Evolutionary conservation across 2,113 vertebrate genomes (phyloP), one percentile per base, ranked within the genome.

Genomic region (Epinephelus fuscoguttatus): DNA sequence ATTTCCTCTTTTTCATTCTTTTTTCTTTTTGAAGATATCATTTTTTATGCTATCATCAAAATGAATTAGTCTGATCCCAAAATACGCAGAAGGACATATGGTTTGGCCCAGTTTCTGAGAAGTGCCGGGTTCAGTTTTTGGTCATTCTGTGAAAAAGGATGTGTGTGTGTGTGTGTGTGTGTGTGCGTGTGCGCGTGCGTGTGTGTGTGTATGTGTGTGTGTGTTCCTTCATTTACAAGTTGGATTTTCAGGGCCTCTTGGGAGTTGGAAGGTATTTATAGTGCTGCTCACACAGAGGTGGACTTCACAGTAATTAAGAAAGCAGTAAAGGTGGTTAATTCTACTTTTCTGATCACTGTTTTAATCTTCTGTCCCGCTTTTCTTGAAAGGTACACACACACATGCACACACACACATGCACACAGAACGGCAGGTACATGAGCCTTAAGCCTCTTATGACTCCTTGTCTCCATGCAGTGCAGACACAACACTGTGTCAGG

Each of bases 11-110:
- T 67, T 55, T 68, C 12, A 33, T 40, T 63, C 11, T 33, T 42
- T 70, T 70, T 66, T 73, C 73, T 74, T 70, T 57, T 79, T 75
- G 63, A 79, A 81, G 75, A 91, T 83, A 81, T 85, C 6, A 77
- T 88, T 93, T 92, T 90, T 90, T 91, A 86, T 90, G 81, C 85
- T 76, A 89, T 95, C 91, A 82, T 96, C 94, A 89, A 87, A 94
- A 95, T 91, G 91, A 95, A 96, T 96, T 93, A 94, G 90, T 91
- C 85, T 80, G 84, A 90, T 91, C 88, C 86, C 80, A 88, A 93
- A 93, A 94, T 93, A 91, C 67, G 84, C 86, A 89, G 84, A 86
- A 91, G 85, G 90, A 93, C 90, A 80, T 92, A 91, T 88, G 91
- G 81, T 78, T 92, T 93, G 94, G 90, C 94, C 91, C 91, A 94